Evolutionary conservation across 1,140 invertebrate species (phyloP), one percentile per base, ranked within the genome.

Genomic region (Hydropsyche tenuis): DNA sequence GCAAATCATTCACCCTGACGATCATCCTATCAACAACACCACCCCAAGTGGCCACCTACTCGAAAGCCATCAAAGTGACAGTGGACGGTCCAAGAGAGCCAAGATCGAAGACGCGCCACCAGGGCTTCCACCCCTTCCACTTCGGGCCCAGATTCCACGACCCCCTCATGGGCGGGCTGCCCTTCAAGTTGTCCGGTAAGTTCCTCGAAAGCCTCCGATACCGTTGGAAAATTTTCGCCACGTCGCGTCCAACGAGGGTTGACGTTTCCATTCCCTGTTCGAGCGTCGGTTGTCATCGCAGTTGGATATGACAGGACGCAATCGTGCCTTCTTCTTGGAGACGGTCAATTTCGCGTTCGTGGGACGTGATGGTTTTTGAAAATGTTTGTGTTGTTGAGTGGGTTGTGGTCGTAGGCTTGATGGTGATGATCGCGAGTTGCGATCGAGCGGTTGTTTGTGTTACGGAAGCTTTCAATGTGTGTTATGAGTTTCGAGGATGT

Each of bases 61-160:
- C 88, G 70, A 98, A 98, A 82, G 96, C 96, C 42, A 99, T 99
- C 81, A 99, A 99, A 86, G 96, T 99, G 56, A 99, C 97, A 0
- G 97, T 99, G 45, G 97, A 99, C 82, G 97, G 97, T 63, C 97
- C 97, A 0, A 73, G 97, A 78, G 97, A 99, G 82, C 96, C 97
- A 1, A 87, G 97, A 76, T 97, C 94, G 27, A 98, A 98, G 87
- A 94, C 94, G 78, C 87, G 93, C 68, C 92, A 94, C 80, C 92
- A 93, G 80, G 89, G 91, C 48, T 94, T 94, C 81, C 93, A 94
- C 86, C 93, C 92, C 43, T 94, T 93, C 82, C 92, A 93, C 79
- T 94, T 94, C 82, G 93, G 92, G 71, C 92, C 92, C 27, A 88
- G 91, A 53, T 94, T 94, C 81, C 92, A 93, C 70, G 92, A 92